Base-by-base conservation (phyloP, 64 coral and sea anemone species). In the Porites lutea region DNA sequence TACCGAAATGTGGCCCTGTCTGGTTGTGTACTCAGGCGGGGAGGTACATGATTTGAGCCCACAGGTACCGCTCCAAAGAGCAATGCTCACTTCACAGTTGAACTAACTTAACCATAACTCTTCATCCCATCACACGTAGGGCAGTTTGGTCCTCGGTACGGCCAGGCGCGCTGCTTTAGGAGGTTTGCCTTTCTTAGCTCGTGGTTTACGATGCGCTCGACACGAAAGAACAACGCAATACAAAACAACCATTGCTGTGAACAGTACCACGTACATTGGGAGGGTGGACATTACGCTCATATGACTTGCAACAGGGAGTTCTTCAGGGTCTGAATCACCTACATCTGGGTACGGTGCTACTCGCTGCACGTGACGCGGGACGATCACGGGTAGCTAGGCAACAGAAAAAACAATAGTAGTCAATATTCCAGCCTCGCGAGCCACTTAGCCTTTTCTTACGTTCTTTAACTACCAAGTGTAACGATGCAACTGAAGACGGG, bases 141-240 rank as follows among this genome's bases (percentile, higher is more conserved):
- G 95, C 65, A 94, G 93, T 78, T 97, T 97, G 6, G 95, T 83
- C 27, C 95, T 65, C 22, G 90, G 79, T 11, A 88, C 48, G 13
- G 88, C 47, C 8, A 80, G 52, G 23, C 83, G 60, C 5, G 66
- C 58, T 19, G 82, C 50, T 57, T 93, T 94, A 2, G 92, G 74
- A 4, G 27, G 51, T 37, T 90, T 95, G 13, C 58, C 58, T 72
- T 94, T 97, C 88, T 91, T 97, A 37, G 78, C 13, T 10, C 84
- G 91, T n/a, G 94, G 91, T 77, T 96, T 99, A 11, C 77, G 79
- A 21, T 92, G 78, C n/a, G 87, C 82, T 15, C 94, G 82, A 66
- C 94, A 99, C 7, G 97, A 96, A 4, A 99, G 57, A 16, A 99
- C 68, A 47, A 94, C 94, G 59, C 94, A 99, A 54, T 99, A 99